These are phyloP conservation scores for Beaufortia kweichowensis DNA, from an alignment of 2,113 vertebrate genomes.

Conservation along the genomic window DNA sequence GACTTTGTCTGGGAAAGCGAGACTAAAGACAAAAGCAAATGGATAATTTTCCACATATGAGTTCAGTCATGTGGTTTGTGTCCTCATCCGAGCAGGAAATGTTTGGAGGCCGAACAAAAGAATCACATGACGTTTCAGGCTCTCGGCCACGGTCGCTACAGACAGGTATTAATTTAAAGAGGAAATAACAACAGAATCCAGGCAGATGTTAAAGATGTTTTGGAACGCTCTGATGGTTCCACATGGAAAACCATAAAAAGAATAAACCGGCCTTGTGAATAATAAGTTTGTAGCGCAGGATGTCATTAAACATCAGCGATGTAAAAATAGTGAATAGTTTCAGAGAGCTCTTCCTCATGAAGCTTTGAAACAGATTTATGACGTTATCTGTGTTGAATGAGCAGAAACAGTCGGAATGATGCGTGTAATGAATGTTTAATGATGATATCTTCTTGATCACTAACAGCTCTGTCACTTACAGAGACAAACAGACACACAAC, in stretches of 20 bases:
- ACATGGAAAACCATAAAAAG: constrained; percentile 23
- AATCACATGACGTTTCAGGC: constrained; percentile 50
- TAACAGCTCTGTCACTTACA: constrained; percentile 20
- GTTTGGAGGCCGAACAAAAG: constrained; percentile 57
- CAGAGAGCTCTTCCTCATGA: constrained; percentile 4
- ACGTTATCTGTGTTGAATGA: not conserved
- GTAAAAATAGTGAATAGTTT: constrained; percentile 16
- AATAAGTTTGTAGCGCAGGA: constrained; percentile 20
- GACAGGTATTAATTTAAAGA: constrained; percentile 50
- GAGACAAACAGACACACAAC: not conserved
- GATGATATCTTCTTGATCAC: too few relatives aligned
- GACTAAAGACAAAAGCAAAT: constrained; percentile 32
- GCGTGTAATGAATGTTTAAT: constrained; percentile 37
- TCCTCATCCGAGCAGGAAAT: constrained; percentile 54
- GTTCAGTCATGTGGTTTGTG: constrained; percentile 47
- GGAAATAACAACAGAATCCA: constrained; percentile 51
- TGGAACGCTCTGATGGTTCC: constrained; percentile 16
- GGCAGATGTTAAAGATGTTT: constrained; percentile 44
- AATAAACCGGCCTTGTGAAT: constrained; percentile 14
- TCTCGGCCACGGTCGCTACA: constrained; percentile 17
- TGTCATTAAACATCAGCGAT: constrained; percentile 26
- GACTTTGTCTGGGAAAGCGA: constrained; percentile 41
- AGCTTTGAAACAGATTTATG: constrained; percentile 23
- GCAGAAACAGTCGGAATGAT: constrained; percentile 24
- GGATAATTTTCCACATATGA: constrained; percentile 52